phyloP scores from a whole-genome alignment of 2,888 invertebrate species.

The Epiperipatus broadwayi region DNA sequence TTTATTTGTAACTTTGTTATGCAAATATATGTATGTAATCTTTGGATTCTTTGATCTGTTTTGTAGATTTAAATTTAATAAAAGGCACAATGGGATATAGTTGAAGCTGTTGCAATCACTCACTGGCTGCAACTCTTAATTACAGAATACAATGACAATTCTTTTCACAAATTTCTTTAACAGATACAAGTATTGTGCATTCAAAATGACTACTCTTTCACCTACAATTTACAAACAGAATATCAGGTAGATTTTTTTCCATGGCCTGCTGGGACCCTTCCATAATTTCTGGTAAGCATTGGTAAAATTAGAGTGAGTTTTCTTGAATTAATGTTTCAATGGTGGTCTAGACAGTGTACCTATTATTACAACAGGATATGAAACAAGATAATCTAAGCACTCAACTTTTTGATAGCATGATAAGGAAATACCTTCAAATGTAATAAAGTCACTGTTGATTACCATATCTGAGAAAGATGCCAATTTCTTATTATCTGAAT shows the following conservation, averaged over 20 bases:
- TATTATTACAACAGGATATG: too few relatives aligned
- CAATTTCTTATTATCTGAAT: too few relatives aligned
- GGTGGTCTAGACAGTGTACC: too few relatives aligned
- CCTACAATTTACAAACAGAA: constrained; percentile 58
- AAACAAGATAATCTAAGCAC: too few relatives aligned
- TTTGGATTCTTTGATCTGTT: constrained; percentile 57
- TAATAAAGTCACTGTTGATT: too few relatives aligned
- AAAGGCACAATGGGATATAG: constrained; percentile 88
- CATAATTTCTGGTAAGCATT: too few relatives aligned
- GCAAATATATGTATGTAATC: constrained; percentile 66
- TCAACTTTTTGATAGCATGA: too few relatives aligned
- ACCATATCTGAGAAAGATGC: too few relatives aligned
- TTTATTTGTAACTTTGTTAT: constrained; percentile 80
- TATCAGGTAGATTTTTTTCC: constrained; percentile 56
- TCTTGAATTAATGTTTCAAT: too few relatives aligned
- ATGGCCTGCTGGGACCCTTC: constrained; percentile 38
- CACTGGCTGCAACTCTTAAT: constrained; percentile 69
- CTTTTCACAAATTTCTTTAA: constrained; percentile 68
- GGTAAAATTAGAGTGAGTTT: too few relatives aligned
- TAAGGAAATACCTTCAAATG: too few relatives aligned
- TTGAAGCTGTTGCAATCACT: constrained; percentile 70
- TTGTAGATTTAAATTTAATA: constrained; percentile 85
- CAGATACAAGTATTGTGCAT: constrained; percentile 63
- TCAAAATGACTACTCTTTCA: constrained; percentile 60
- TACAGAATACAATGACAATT: constrained; percentile 84